Evolutionary conservation across 2,888 invertebrate genomes (phyloP).

Genomic region (Cepaea hortensis): DNA sequence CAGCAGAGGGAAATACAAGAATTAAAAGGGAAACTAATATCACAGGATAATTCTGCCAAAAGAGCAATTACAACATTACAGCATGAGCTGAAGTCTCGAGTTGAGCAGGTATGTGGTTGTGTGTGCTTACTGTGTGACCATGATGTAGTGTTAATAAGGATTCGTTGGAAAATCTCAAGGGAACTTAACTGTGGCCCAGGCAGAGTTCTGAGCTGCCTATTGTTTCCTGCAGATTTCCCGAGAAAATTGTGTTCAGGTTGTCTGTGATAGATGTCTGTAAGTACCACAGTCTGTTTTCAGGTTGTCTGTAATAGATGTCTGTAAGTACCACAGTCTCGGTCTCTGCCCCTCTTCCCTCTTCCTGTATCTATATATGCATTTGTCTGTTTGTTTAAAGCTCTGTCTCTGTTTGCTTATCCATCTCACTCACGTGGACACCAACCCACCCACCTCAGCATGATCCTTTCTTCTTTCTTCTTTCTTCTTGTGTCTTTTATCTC

Average conservation of each 20-base stretch:
- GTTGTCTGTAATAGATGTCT: neutral
- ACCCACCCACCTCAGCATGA: no score
- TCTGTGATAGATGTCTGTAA: neutral
- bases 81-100: slow-evolving; percentile 69
- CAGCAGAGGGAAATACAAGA: slow-evolving; percentile 69
- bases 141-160: neutral
- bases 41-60: slow-evolving; percentile 72
- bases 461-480: no score
- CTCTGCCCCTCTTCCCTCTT: neutral
- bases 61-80: slow-evolving; percentile 68
- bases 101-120: slow-evolving; percentile 67
- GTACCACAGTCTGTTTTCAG: neutral
- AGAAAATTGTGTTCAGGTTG: neutral
- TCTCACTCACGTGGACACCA: no score
- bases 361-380: neutral
- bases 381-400: neutral
- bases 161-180: no score
- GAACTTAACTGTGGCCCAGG: no score
- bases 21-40: slow-evolving; percentile 66
- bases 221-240: no score
- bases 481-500: no score
- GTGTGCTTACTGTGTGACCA: neutral
- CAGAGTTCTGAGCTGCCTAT: no score
- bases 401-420: no score
- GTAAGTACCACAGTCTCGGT: neutral